Base-by-base conservation (phyloP, 2,888 invertebrate species). In the Allophyes oxyacanthae region DNA sequence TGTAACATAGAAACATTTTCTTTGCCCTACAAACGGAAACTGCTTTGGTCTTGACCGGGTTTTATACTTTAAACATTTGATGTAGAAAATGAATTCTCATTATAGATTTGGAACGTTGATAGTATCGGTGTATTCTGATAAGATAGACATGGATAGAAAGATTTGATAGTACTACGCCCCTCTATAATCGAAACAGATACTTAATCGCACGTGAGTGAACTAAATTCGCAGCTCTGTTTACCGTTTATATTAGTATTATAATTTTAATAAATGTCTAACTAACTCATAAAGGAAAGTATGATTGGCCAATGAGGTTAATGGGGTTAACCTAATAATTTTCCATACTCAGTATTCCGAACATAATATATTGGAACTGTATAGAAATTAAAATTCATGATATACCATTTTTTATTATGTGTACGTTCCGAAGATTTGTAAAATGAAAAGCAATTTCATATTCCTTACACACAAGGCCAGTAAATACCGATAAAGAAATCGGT, bases 41-140 rank as follows among this genome's bases (percentile, higher is more conserved):
- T 33, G 45, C 37, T 59, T 50, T 53, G 59, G 40, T 54, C 57
- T 64, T 72, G 67, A 65, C 74, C 70, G 61, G 45, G 45, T 74
- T 70, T 64, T 8, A 28, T 4, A 28, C 28, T 28, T 20, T 32
- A 44, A 45, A 25, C 8, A 40, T 60, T 70, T 40, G 38, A 53
- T 56, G 42, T 54, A 42, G 36, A 57, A 59, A 64, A 63, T 50
- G 28, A 46, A 65, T 56, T 71, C 43, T 49, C 25, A 53, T 51
- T 61, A 48, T 15, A 58, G 43, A 70, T 65, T 63, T 59, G n/a
- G 51, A 50, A 34, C 43, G 15, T 6, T 40, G 38, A 58, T 61
- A 53, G 28, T 49, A 34, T 53, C 36, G 34, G 26, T 38, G 14
- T 53, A 14, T 36, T 55, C 11, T 52, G 62, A 62, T 56, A 61